Evolutionary conservation across 2,888 invertebrate species (phyloP).

Genomic region (Temnothorax rugatulus): DNA sequence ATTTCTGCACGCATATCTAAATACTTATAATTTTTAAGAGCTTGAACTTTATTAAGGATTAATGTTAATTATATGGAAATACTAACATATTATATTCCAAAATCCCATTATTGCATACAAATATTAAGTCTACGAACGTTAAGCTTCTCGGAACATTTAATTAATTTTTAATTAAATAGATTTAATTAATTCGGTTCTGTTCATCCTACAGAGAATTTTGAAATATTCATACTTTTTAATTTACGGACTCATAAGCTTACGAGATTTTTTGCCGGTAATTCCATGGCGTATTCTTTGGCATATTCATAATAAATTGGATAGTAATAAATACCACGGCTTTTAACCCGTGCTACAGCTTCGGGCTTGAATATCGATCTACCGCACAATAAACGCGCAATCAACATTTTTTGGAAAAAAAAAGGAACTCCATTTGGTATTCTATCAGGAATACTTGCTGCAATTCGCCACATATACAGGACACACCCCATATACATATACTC

Average conservation of each 20-base stretch:
- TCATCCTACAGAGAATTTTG: neutral
- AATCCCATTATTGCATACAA: neutral
- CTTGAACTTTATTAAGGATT: neutral
- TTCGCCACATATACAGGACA: constrained; percentile 28
- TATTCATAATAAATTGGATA: neutral
- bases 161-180: neutral
- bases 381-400: constrained; percentile 49
- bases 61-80: neutral
- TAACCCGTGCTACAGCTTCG: neutral
- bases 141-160: neutral
- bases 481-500: constrained; percentile 9
- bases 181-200: neutral
- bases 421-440: constrained; percentile 48
- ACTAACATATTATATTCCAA: neutral
- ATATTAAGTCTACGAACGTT: neutral
- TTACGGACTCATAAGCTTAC: neutral
- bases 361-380: constrained; percentile 38
- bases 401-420: constrained; percentile 46
- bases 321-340: constrained; percentile 42
- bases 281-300: neutral
- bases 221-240: neutral
- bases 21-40: neutral
- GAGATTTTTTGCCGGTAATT: constrained; percentile 12
- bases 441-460: constrained; percentile 49
- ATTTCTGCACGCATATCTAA: neutral